Conservation (phyloP, 1,140 invertebrate genomes). For the Diploscapter pachys region DNA sequence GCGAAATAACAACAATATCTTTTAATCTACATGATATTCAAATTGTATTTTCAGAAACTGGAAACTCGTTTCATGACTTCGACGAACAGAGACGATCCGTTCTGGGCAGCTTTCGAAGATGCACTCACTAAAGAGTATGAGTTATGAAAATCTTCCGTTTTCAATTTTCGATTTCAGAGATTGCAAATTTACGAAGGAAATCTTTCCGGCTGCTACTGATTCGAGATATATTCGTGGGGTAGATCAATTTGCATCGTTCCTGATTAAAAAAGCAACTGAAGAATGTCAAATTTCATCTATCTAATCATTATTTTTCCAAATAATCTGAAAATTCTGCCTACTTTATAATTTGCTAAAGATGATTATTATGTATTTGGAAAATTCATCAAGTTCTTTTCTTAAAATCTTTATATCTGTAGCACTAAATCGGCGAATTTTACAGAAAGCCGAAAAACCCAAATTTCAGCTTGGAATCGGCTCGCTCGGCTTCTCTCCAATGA, state of each 20-base stretch:
- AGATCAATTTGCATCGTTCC: background rate
- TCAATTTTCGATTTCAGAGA: conserved; percentile 61
- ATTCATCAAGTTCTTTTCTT: conserved; percentile 2
- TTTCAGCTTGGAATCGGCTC: conserved; percentile 68
- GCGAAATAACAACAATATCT: background rate
- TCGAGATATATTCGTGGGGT: conserved; percentile 59
- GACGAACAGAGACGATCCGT: conserved; percentile 71
- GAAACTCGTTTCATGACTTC: conserved; percentile 64
- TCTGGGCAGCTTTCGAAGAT: conserved; percentile 76
- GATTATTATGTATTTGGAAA: background rate
- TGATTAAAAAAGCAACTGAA: background rate
- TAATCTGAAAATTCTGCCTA: too few species aligned
- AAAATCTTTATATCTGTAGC: too few species aligned
- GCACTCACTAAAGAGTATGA: conserved; percentile 66
- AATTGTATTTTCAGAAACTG: conserved; percentile 10
- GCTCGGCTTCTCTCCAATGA: conserved; percentile 76
- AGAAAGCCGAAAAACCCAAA: background rate
- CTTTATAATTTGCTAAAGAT: background rate
- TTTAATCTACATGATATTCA: background rate
- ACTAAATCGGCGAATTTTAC: background rate
- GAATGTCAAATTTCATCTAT: too few species aligned
- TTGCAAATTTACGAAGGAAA: conserved; percentile 67
- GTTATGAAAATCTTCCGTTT: conserved; percentile 53
- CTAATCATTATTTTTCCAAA: too few species aligned
- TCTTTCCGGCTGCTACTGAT: conserved; percentile 79